Percentiles rank a stretch among this genome's conserved stretches.
Conservation (phyloP, 2,797 vertebrate genomes). For the Syndactyla subalaris region DNA sequence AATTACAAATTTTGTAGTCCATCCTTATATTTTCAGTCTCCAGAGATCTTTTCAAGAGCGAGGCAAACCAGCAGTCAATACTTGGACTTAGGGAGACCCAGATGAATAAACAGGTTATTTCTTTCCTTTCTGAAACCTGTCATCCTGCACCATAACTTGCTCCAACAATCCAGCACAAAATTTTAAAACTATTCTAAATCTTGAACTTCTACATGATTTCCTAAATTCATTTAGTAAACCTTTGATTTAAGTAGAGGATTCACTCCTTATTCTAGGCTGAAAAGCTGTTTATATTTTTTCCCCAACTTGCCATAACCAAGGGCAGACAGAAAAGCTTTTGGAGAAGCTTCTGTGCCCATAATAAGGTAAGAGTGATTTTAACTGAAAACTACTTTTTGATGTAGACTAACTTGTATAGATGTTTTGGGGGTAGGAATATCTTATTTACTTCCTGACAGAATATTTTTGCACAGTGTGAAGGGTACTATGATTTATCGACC, state of each 20-base stretch:
- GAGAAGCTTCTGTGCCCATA: neutral
- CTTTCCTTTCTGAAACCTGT: neutral
- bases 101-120: conserved; percentile 60
- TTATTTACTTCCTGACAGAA: neutral
- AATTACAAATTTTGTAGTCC: conserved; percentile 29
- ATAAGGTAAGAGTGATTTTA: neutral
- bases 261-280: conserved; percentile 41
- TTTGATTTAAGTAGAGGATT: conserved; percentile 25
- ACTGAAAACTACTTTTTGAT: neutral
- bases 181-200: conserved; percentile 32
- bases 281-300: conserved; percentile 2
- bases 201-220: neutral
- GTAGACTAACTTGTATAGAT: neutral
- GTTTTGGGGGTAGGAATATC: neutral
- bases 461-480: neutral
- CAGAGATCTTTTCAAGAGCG: conserved; percentile 4
- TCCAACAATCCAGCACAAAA: neutral
- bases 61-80: conserved; percentile 69
- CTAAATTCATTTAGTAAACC: conserved; percentile 7
- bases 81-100: conserved; percentile 27
- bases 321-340: neutral
- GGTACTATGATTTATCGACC: neutral
- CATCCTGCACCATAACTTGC: neutral
- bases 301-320: neutral
- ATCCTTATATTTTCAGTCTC: conserved; percentile 32